Evolutionary conservation across 53 echinoderm and acorn worm species (phyloP), one percentile per base, ranked within the genome.

Genomic region (Echinometra lucunter): DNA sequence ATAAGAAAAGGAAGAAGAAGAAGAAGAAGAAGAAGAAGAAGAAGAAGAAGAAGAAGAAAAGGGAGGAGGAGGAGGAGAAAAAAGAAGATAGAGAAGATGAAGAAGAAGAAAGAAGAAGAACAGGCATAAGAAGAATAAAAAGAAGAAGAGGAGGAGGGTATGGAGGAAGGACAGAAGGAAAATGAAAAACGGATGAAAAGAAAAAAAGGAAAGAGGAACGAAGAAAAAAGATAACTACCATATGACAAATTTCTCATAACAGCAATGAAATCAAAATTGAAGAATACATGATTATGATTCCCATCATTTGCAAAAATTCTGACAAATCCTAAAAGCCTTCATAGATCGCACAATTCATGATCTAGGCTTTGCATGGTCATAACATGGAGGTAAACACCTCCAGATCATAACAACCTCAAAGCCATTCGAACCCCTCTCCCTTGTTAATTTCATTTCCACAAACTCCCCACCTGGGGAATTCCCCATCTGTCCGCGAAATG

Each of bases 391-490:
- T n/a, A n/a, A n/a, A n/a, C n/a, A n/a, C n/a, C n/a, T n/a, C n/a
- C n/a, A n/a, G n/a, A n/a, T 28, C n/a, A 13, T 12, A 34, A 12
- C 72, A 72, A 72, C 35, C 72, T 27, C 10, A 12, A 9, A 30
- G 30, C 70, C 34, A 1, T 72, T 11, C 28, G 13, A 53, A 11
- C 78, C 38, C 17, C 49, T 85, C 47, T 23, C 11, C 49, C 27
- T n/a, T 49, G 45, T 85, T 47, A 49, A 47, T 85, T 85, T 85
- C 49, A 85, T 85, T 49, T 47, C 53, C 85, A 45, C 16, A 1
- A 45, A n/a, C 45, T n/a, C n/a, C 30, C 37, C 89, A 60, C n/a
- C 91, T 23, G 69, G 91, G 91, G 91, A 91, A 66, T 91, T 91
- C 69, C 91, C 91, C 70, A 42, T 69, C 67, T 45, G 44, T 66